Base-by-base conservation (phyloP, 2,113 vertebrate species). In the Scomber colias region DNA sequence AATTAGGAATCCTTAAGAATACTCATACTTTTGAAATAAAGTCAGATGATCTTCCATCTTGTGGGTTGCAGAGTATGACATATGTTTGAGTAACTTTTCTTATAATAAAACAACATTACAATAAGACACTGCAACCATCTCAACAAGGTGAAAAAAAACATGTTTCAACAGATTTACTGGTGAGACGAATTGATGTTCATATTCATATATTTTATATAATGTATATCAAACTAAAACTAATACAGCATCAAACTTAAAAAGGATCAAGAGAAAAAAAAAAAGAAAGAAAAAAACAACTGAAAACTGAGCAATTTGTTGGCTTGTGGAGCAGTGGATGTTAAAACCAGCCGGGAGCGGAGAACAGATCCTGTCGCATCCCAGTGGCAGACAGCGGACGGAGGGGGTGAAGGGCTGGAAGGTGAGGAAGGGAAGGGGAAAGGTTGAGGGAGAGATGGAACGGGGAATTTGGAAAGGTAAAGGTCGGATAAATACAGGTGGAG, bases 141-240 rank as follows among this genome's bases (percentile, higher is more conserved):
- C 16, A 71, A 44, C n/a, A 35, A 45, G 11, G 40, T 46, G 8
- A 19, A 35, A 44, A 40, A 13, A 61, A 11, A 2, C 19, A 60
- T 46, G 79, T 40, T 75, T 83, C 49, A 89, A 92, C 80, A 95
- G 84, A 92, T 84, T 89, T 75, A 67, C 24, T 86, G 73, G 44
- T 35, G 84, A 95, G 90, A 94, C 92, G 77, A 78, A 88, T 76
- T 86, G 79, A 93, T 93, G 91, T 92, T 94, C 89, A 92, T 93
- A 94, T 81, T 89, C 85, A 91, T 94, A 94, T 92, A 93, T 92
- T 94, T 94, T 95, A 93, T 95, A 95, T 93, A 94, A 93, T 94
- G 94, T 93, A 93, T 92, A 95, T 92, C 92, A 94, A 95, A 95
- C 94, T 95, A 94, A 96, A 95, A 92, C 91, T 94, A 94, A 92